Percentiles rank a stretch among this genome's conserved stretches.
phyloP scores from a whole-genome alignment of 2,888 invertebrate species.

The Deroplatys truncata region DNA sequence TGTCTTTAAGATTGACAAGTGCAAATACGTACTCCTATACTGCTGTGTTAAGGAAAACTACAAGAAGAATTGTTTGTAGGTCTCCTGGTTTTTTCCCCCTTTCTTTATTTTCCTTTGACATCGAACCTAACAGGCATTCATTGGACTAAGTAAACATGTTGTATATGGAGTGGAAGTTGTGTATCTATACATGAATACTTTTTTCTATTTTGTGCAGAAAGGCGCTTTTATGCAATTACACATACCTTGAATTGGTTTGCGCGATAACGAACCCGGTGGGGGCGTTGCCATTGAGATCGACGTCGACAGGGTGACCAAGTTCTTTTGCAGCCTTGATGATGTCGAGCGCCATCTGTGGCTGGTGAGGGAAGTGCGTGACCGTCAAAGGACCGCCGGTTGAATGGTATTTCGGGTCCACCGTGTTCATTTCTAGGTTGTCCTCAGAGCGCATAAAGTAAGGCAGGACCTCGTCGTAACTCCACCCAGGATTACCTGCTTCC shows the following conservation, averaged over 20 bases:
- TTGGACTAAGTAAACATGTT: too few species aligned
- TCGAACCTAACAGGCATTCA: too few species aligned
- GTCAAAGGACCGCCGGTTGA: slow-evolving; percentile 58
- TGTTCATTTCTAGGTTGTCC: slow-evolving; percentile 59
- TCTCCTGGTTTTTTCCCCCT: too few species aligned
- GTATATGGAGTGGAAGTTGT: too few species aligned
- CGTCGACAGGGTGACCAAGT: slow-evolving; percentile 56
- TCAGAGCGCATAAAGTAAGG: slow-evolving; percentile 68
- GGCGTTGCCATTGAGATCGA: slow-evolving; percentile 61
- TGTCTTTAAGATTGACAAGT: too few species aligned
- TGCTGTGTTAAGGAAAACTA: too few species aligned
- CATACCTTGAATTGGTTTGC: slow-evolving; percentile 57
- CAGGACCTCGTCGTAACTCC: slow-evolving; percentile 72
- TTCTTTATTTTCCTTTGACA: too few species aligned
- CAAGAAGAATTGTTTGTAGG: too few species aligned
- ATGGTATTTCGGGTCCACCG: slow-evolving; percentile 59
- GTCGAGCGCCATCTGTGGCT: slow-evolving; percentile 58
- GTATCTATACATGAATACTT: too few species aligned
- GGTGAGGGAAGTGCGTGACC: slow-evolving; percentile 58
- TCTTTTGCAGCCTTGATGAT: slow-evolving; percentile 59
- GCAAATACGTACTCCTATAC: too few species aligned
- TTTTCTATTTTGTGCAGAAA: too few species aligned
- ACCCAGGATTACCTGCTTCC: slow-evolving; percentile 65
- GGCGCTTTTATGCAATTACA: background rate
- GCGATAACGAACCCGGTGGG: slow-evolving; percentile 62